Evolutionary conservation across 1,140 invertebrate species (phyloP).

Genomic region (Bombus huntii): DNA sequence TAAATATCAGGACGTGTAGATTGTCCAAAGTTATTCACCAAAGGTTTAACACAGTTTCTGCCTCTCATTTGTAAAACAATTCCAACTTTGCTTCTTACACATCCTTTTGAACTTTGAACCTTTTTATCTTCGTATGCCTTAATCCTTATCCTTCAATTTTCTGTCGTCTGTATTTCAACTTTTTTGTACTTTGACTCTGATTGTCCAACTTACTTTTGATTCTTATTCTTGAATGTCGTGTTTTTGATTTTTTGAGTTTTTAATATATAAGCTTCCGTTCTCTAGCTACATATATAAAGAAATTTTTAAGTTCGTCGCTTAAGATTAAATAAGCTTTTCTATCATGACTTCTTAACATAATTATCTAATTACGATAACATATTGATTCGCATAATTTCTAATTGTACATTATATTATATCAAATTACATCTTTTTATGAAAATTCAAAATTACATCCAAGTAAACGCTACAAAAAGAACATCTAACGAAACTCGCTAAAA

Average conservation of each 20-base stretch:
- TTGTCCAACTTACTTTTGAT: background rate
- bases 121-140: background rate
- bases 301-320: background rate
- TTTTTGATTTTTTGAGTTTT: background rate
- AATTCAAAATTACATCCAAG: background rate
- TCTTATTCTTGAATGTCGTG: background rate
- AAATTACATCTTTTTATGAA: background rate
- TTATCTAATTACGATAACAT: too few relatives aligned
- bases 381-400: background rate
- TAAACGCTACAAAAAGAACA: too few relatives aligned
- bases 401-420: background rate
- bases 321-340: background rate
- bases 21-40: background rate
- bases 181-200: background rate
- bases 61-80: background rate
- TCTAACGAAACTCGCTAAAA: too few relatives aligned
- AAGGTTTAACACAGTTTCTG: background rate
- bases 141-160: background rate
- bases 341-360: background rate
- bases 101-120: background rate
- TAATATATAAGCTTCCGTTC: too few relatives aligned
- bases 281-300: background rate
- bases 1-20: background rate
- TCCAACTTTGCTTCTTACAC: background rate
- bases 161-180: background rate